These are phyloP conservation scores for Thunnus albacares DNA, from an alignment of 2,797 vertebrate genomes.

Conservation along the genomic window DNA sequence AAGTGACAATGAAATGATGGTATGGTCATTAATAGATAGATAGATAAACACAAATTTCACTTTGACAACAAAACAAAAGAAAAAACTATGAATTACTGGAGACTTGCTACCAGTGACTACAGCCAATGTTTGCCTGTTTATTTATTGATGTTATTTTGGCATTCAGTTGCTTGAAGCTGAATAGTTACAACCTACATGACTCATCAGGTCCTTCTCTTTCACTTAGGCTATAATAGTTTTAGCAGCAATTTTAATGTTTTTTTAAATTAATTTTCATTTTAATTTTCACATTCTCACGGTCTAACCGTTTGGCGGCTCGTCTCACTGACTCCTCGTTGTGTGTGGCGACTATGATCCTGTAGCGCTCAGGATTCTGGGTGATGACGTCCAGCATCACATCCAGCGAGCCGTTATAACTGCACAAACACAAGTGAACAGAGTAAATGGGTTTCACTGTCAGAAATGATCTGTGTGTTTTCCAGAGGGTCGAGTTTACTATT, in stretches of 20 bases:
- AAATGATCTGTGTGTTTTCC: background rate
- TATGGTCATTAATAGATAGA: too few species aligned
- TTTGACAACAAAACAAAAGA: background rate
- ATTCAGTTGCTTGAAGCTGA: background rate
- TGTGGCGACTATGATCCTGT: conserved; percentile 90
- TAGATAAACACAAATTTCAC: too few species aligned
- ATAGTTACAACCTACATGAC: too few species aligned
- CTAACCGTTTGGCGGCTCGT: conserved; percentile 85
- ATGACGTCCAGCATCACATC: conserved; percentile 87
- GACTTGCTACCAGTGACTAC: background rate
- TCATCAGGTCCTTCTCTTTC: too few species aligned
- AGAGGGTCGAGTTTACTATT: background rate
- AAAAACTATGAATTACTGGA: too few species aligned
- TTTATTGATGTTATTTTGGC: background rate
- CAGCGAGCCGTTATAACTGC: conserved; percentile 89
- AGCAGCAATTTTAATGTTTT: too few species aligned
- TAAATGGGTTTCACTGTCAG: background rate
- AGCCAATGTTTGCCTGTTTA: background rate
- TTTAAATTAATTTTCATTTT: background rate
- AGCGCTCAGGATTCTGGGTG: conserved; percentile 76
- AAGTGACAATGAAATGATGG: too few species aligned
- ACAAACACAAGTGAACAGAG: background rate
- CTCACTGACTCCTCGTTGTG: conserved; percentile 92
- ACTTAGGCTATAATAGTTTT: background rate
- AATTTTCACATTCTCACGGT: background rate